Evolutionary conservation across 2,113 vertebrate genomes (phyloP), one percentile per base, ranked within the genome.

Genomic region (Prochilodus magdalenae): DNA sequence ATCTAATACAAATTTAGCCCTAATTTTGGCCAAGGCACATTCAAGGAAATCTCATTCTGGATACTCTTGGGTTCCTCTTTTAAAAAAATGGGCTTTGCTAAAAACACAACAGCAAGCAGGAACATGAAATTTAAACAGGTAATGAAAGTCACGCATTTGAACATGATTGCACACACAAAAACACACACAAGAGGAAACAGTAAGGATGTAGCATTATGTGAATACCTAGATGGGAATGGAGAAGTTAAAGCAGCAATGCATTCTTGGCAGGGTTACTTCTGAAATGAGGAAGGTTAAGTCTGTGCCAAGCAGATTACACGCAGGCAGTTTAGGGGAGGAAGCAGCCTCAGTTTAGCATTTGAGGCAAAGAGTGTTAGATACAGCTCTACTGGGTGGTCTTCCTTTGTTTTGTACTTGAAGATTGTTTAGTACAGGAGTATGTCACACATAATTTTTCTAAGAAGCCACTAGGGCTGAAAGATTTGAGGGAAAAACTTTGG

Each of bases 221-320:
- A 77, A 51, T 82, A 82, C 76, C 60, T 51, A 53, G n/a, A 79
- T 51, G 57, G 51, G 15, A 81, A 75, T 63, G 75, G 44, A 66
- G 76, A 89, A 86, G 90, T 89, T 89, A 88, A 93, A 90, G 84
- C 66, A 89, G 86, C 84, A 91, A 89, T 80, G 86, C 93, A 90
- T 84, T 91, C 92, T 88, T 85, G 84, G 81, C 91, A 90, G 90
- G 89, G 91, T 49, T 90, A 90, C 83, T 73, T 81, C 75, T 84
- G 91, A 87, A 72, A 83, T 80, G 88, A 86, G 89, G 90, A 82
- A 92, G 89, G 89, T 81, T 36, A 92, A 89, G 91, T 93, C 95
- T 96, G 93, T 90, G 85, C 77, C 88, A 87, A 92, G 92, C 82
- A 93, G 92, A 95, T 92, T 55, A 59, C 40, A 53, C 75, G 75